Base-by-base conservation (phyloP, 2,888 invertebrate genomes). In the Siphlonurus alternatus region DNA sequence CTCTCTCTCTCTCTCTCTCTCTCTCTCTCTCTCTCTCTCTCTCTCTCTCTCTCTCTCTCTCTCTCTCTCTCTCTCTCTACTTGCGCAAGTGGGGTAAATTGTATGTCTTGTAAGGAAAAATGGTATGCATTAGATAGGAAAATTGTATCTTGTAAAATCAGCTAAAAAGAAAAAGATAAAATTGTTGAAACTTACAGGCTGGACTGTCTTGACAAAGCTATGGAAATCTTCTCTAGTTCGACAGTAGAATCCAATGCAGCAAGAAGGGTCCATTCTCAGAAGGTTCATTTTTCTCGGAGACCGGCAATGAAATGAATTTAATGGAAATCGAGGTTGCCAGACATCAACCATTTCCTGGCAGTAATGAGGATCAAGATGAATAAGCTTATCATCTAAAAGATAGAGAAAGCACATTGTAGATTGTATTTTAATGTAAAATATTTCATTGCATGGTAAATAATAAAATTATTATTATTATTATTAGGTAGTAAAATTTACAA, bases 311-410 rank as follows among this genome's bases (percentile, higher is more conserved):
- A 89, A 94, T 64, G 87, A 84, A 71, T 85, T 80, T 64, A 88
- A 76, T 22, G 88, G 81, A 74, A 93, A 93, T 72, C 87, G 84
- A 63, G 85, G 81, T 71, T 86, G 85, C 79, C 85, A 85, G 0
- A 90, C 88, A 77, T 93, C 89, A 38, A 93, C 88, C 77, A 87
- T 86, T 75, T 93, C 91, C 76, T 95, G 95, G 72, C 93, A 93
- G 71, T 92, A 91, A 76, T 96, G 96, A 20, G 96, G 96, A 77
- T 96, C 96, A 69, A 96, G 78, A 73, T 93, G 91, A 70, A 96
- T 92, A 66, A 95, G 77, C 76, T 89, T 88, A 73, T 94, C 91
- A 74, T 92, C 93, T 83, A 72, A n/a, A 74, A 74, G n/a, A n/a
- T n/a, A n/a, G n/a, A n/a, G n/a, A n/a, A n/a, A n/a, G n/a, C n/a